A percentile compares a stretch with the other conserved stretches of the same genome.
Conservation (phyloP, 2,888 invertebrate genomes). For the Trichopria drosophilae region DNA sequence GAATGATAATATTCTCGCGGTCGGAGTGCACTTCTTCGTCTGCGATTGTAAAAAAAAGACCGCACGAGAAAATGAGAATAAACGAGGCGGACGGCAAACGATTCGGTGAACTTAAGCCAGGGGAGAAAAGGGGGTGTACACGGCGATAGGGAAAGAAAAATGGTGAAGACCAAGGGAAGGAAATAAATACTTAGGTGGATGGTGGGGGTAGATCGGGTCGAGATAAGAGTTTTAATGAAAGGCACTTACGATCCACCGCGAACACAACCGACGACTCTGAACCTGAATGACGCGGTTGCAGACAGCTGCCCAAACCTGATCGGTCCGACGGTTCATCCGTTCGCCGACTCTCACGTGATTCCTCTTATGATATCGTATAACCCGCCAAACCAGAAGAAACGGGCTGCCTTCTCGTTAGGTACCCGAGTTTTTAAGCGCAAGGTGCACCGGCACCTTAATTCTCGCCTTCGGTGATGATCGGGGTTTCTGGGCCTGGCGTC, state of each 20-base stretch:
- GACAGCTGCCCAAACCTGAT: conserved; percentile 59
- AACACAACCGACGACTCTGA: conserved; percentile 53
- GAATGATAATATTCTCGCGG: too few species aligned
- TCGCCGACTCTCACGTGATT: conserved; percentile 49
- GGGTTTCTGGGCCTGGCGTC: too few species aligned
- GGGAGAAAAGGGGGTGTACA: conserved; percentile 17
- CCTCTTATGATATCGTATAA: conserved; percentile 56
- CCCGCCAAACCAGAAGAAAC: conserved; percentile 47
- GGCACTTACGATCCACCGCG: conserved; percentile 54
- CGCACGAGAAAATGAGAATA: too few species aligned
- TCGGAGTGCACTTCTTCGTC: too few species aligned
- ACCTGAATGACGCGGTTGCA: conserved; percentile 57
- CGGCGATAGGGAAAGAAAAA: conserved; percentile 6
- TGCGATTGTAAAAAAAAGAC: too few species aligned
- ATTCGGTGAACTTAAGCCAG: too few species aligned
- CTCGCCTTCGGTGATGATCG: too few species aligned
- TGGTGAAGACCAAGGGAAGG: conserved; percentile 15
- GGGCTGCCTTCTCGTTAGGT: conserved; percentile 24
- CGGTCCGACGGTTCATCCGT: conserved; percentile 46
- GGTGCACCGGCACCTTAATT: conserved; percentile 33
- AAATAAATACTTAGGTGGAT: conserved; percentile 16
- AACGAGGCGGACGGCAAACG: too few species aligned
- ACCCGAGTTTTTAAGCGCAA: conserved; percentile 29
- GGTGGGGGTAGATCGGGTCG: conserved; percentile 45
- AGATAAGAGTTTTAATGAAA: conserved; percentile 57